These are phyloP conservation scores for Lagothrix lagotricha DNA, from an alignment of 2,797 vertebrate species.

Conservation along the genomic window DNA sequence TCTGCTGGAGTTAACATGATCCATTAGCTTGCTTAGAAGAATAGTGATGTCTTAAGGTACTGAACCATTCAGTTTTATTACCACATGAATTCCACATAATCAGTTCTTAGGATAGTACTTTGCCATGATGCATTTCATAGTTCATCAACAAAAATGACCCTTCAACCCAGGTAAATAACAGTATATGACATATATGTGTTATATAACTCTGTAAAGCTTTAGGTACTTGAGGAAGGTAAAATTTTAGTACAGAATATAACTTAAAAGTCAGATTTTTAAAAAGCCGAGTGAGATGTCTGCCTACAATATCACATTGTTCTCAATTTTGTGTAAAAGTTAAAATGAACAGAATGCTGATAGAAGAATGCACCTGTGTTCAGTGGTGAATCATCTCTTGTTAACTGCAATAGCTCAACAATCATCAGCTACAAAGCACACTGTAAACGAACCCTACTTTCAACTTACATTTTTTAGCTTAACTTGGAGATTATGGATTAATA, in stretches of 20 bases:
- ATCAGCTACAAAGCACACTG: constrained; percentile 7
- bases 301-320: background rate
- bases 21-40: constrained; percentile 54
- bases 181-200: background rate
- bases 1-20: constrained; percentile 9
- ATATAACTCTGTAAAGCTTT: constrained; percentile 20
- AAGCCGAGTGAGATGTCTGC: background rate
- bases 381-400: background rate
- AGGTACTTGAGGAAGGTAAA: constrained; percentile 35
- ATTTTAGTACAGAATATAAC: background rate
- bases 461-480: constrained; percentile 63
- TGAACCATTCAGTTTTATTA: constrained; percentile 57
- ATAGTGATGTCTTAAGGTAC: constrained; percentile 32
- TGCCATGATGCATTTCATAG: constrained; percentile 9
- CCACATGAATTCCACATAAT: constrained; percentile 50
- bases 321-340: background rate
- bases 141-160: constrained; percentile 42
- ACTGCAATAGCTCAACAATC: background rate
- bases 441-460: constrained; percentile 47
- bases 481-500: constrained; percentile 56
- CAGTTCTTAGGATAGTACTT: constrained; percentile 42
- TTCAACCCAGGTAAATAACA: constrained; percentile 39
- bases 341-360: background rate
- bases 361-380: background rate
- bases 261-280: background rate